Evolutionary conservation across 2,113 vertebrate species (phyloP), one percentile per base, ranked within the genome.

Genomic region (Bubalus kerabau): DNA sequence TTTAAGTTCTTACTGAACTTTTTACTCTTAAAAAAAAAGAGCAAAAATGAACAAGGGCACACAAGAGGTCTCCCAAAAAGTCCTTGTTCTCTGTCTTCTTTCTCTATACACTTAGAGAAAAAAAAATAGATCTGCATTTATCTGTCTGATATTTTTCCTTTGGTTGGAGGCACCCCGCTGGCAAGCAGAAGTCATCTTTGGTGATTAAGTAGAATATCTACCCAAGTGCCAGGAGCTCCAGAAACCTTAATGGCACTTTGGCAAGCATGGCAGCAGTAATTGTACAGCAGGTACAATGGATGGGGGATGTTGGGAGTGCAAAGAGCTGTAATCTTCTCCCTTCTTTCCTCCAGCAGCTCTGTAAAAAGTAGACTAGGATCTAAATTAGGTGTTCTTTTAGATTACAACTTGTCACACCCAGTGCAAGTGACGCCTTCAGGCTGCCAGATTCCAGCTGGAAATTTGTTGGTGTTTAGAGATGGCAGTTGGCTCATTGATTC

Each of bases 361-460:
- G 78, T 74, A 76, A 26, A 76, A 89, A 96, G 59, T 71, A 78
- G 94, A 54, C 60, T 43, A 15, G 56, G 80, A 57, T 89, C 94
- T 96, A 93, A 95, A 96, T 84, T 57, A 84, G 67, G 78, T 85
- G 85, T 95, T 96, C 84, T 83, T 97, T 96, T 80, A 95, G 50
- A 87, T 96, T 93, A 91, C 56, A 83, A 50, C 87, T 90, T 97
- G 82, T 97, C 88, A 80, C 36, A 87, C 23, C 32, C 89, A 82
- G 83, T 28, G 60, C 43, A 95, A 96, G 57, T 57, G 82, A 92
- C 76, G 89, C 86, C n/a, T 43, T 92, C 56, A 43, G 54, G 36
- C 13, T 57, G 60, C 82, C 76, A 94, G 50, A 86, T 50, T 74
- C 67, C 82, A 96, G 46, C 1, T 62, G 21, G 56, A 97, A 91